phyloP scores from a whole-genome alignment of 2,888 invertebrate genomes.

The Mythimna loreyi region DNA sequence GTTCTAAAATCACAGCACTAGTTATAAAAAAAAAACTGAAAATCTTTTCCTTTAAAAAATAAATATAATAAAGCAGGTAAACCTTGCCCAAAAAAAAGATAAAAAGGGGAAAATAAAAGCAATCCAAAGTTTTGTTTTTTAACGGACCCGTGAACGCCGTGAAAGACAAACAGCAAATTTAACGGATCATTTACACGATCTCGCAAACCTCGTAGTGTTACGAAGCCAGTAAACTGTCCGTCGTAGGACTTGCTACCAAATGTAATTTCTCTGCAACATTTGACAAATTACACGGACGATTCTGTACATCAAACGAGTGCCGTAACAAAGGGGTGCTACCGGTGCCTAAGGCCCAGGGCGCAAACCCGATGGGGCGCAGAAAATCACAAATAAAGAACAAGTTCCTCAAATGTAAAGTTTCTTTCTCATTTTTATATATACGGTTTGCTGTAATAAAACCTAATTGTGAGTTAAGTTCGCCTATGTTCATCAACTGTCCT shows the following conservation, averaged over 20 bases:
- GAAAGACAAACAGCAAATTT: constrained; percentile 31
- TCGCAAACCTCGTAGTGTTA: background rate
- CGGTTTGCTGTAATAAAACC: too few relatives aligned
- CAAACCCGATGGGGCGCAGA: too few relatives aligned
- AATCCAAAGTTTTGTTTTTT: constrained; percentile 20
- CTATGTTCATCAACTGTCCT: too few relatives aligned
- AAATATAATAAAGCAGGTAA: constrained; percentile 6
- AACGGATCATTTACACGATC: constrained; percentile 30
- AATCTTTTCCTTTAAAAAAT: background rate
- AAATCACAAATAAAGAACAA: too few relatives aligned
- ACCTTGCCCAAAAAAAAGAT: constrained; percentile 3
- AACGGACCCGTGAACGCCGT: constrained; percentile 15
- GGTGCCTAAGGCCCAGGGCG: too few relatives aligned
- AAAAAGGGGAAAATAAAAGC: constrained; percentile 37
- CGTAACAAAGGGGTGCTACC: too few relatives aligned
- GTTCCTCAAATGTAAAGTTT: too few relatives aligned
- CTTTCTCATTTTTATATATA: too few relatives aligned
- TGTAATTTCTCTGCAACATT: background rate
- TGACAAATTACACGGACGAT: background rate
- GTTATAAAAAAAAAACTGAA: background rate
- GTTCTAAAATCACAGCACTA: too few relatives aligned
- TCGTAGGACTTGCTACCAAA: constrained; percentile 29
- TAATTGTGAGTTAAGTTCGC: too few relatives aligned
- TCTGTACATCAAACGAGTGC: background rate
- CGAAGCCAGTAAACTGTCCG: background rate